A percentile compares a stretch with the other conserved stretches of the same genome.
Conservation (phyloP, 2,797 vertebrate genomes). For the Lates japonicus region DNA sequence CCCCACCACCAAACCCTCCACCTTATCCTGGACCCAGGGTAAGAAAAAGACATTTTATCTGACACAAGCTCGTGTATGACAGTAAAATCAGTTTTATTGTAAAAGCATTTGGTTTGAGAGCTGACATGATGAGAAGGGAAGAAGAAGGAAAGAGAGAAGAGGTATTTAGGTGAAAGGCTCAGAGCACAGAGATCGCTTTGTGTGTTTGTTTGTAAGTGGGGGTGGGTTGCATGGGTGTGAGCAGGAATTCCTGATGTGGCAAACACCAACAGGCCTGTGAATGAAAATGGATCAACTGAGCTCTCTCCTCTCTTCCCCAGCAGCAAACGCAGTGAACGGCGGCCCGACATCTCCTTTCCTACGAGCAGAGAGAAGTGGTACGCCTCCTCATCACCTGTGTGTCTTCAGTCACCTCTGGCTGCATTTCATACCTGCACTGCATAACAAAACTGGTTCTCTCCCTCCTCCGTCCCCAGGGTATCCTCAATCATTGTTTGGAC, state of each 20-base stretch:
- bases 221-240: conserved; percentile 41
- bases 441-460: conserved; percentile 15
- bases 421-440: background rate
- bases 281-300: conserved; percentile 60
- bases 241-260: conserved; percentile 30
- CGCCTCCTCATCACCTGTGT: conserved; percentile 12
- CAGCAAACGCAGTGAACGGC: no score
- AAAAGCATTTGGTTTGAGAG: conserved; percentile 1
- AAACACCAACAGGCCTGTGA: conserved; percentile 22
- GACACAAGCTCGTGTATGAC: no score
- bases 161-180: conserved; percentile 49
- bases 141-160: conserved; percentile 44
- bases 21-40: conserved; percentile 82
- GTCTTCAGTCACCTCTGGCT: background rate
- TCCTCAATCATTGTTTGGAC: conserved; percentile 93
- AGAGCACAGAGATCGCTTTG: conserved; percentile 74
- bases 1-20: conserved; percentile 77
- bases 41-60: background rate
- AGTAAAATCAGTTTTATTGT: background rate
- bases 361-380: conserved; percentile 87
- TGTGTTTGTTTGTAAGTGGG: conserved; percentile 65
- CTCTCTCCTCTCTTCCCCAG: conserved; percentile 33
- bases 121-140: conserved; percentile 23
- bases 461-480: conserved; percentile 79
- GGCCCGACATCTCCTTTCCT: conserved; percentile 79